These are phyloP conservation scores for Cyanoderma ruficeps DNA, from an alignment of 2,113 vertebrate species.

Conservation along the genomic window DNA sequence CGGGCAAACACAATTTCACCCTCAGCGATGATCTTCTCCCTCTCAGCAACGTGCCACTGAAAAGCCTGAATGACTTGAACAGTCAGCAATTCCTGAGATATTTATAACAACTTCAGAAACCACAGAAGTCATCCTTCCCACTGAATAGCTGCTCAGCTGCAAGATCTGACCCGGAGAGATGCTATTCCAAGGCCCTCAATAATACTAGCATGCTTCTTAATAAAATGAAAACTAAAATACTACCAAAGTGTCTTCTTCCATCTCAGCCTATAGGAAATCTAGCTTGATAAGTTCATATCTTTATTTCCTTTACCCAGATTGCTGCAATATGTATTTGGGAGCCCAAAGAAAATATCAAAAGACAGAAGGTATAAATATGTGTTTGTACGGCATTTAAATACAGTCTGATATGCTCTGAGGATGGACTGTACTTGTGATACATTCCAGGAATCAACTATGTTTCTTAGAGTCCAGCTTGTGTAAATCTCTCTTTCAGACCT, in stretches of 20 bases:
- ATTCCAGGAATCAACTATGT: not conserved
- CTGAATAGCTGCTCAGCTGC: not conserved
- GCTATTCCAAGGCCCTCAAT: not conserved
- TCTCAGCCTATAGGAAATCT: not conserved
- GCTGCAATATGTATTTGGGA: not conserved
- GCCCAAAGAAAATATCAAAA: not conserved
- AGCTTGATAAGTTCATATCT: not conserved
- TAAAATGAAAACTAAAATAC: not conserved
- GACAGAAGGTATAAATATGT: not conserved
- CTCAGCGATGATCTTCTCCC: not conserved
- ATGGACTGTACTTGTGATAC: not conserved
- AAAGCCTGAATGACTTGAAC: not conserved
- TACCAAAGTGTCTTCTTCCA: not conserved
- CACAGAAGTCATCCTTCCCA: not conserved
- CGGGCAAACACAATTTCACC: not conserved
- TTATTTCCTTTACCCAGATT: not conserved
- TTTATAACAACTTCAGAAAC: not conserved
- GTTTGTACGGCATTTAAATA: not conserved
- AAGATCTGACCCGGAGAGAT: not conserved
- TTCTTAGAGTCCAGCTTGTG: not conserved
- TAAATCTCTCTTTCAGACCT: not conserved
- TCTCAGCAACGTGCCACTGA: not conserved
- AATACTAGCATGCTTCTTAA: not conserved
- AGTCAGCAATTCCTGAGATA: not conserved
- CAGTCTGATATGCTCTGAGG: not conserved